These are phyloP conservation scores for Dermochelys coriacea DNA, from an alignment of 2,797 vertebrate species.

Conservation along the genomic window DNA sequence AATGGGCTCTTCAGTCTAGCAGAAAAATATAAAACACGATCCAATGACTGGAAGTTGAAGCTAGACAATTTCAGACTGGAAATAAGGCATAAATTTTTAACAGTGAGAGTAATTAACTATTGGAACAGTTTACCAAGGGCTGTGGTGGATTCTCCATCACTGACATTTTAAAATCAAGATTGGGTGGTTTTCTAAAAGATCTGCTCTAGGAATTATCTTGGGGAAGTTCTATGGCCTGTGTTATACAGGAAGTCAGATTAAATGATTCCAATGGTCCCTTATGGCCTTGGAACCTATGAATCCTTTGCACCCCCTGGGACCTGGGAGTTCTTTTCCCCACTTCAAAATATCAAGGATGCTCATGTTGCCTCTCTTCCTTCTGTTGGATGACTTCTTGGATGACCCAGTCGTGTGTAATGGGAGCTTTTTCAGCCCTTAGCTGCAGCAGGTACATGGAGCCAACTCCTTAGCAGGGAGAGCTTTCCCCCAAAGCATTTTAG, in stretches of 20 bases:
- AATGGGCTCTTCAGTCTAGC: neutral
- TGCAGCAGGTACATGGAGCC: neutral
- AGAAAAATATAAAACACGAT: neutral
- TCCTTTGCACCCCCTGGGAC: neutral
- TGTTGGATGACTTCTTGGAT: neutral
- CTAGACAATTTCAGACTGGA: neutral
- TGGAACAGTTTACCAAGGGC: neutral
- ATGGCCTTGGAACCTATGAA: neutral
- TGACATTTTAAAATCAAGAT: neutral
- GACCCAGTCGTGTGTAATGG: neutral
- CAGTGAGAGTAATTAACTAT: neutral
- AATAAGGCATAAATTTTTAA: neutral
- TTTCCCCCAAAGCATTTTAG: neutral
- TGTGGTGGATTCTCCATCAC: neutral
- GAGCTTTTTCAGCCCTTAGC: neutral
- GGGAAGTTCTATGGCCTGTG: neutral
- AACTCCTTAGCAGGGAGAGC: neutral
- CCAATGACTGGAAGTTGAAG: neutral
- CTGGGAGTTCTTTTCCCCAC: neutral
- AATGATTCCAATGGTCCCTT: neutral
- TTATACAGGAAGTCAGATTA: neutral
- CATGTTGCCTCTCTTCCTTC: neutral
- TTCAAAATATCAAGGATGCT: neutral
- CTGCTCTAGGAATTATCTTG: neutral
- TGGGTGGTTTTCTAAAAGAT: neutral